Percentiles rank a stretch among this genome's conserved stretches.
These are phyloP conservation scores for Antennarius maculatus DNA, from an alignment of 2,797 vertebrate genomes.

Conservation along the genomic window DNA sequence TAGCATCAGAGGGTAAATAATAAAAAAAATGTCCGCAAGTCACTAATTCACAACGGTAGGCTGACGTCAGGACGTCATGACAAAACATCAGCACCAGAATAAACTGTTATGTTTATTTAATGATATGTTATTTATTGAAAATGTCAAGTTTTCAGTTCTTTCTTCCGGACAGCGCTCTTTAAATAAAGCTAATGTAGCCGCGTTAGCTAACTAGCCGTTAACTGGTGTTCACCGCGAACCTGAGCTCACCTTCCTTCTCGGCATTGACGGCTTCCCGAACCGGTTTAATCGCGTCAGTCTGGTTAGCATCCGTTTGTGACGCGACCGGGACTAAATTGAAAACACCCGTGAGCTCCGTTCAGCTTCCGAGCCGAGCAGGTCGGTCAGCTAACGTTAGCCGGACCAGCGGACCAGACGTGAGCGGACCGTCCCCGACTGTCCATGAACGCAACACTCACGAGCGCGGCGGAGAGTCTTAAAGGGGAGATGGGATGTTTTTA, in stretches of 20 bases:
- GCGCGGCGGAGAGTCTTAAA: slow-evolving; percentile 41
- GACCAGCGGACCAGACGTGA: slow-evolving; percentile 35
- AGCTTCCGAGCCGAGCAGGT: slow-evolving; percentile 31
- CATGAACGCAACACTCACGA: slow-evolving; percentile 29
- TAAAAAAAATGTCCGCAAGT: not conserved
- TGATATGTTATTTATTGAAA: not conserved
- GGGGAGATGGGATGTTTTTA: slow-evolving; percentile 25
- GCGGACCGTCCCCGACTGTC: not conserved
- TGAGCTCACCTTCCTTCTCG: slow-evolving; percentile 67
- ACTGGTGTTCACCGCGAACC: slow-evolving; percentile 13
- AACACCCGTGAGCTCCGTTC: slow-evolving; percentile 21
- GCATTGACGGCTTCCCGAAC: slow-evolving; percentile 55
- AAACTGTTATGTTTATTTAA: not conserved
- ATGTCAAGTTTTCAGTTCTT: not conserved
- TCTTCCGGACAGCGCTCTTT: not conserved
- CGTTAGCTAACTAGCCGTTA: slow-evolving; percentile 44
- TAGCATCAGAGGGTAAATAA: slow-evolving; percentile 27
- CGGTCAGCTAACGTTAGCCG: slow-evolving; percentile 57
- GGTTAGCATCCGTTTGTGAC: slow-evolving; percentile 40
- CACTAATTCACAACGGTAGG: not conserved
- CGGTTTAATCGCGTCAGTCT: slow-evolving; percentile 3
- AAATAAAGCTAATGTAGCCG: slow-evolving; percentile 54
- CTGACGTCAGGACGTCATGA: not conserved
- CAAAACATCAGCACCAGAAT: accelerated
- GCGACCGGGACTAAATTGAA: not conserved